These are phyloP conservation scores for Eupsilia transversa DNA, from an alignment of 2,888 invertebrate genomes.

Conservation along the genomic window DNA sequence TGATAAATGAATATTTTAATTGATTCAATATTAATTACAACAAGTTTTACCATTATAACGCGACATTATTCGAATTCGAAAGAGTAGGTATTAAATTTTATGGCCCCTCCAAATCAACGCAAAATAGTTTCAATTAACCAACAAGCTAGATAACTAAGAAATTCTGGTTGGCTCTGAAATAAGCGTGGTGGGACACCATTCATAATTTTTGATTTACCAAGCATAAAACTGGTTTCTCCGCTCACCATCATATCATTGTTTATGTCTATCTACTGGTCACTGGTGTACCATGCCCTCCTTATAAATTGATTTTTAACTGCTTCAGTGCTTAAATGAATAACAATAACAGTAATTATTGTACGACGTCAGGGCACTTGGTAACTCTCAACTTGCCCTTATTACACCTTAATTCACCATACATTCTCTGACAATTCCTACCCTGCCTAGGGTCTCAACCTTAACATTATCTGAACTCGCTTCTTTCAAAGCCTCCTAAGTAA, in stretches of 20 bases:
- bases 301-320: not conserved
- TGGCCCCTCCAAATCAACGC: conserved; percentile 56
- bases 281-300: not conserved
- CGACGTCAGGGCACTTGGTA: not conserved
- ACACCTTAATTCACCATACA: not conserved
- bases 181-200: conserved; percentile 19
- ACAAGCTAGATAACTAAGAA: conserved; percentile 67
- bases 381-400: not conserved
- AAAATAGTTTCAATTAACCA: conserved; percentile 68
- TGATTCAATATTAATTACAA: conserved; percentile 21
- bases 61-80: conserved; percentile 46
- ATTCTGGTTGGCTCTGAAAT: conserved; percentile 40
- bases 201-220: not conserved
- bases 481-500: conserved; percentile 39
- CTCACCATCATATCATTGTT: too few species aligned
- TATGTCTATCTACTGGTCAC: not conserved
- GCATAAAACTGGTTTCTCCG: too few species aligned
- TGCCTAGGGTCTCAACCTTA: not conserved
- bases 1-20: conserved; percentile 1
- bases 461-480: conserved; percentile 31
- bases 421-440: not conserved
- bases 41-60: conserved; percentile 12
- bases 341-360: not conserved
- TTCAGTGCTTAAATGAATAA: not conserved
- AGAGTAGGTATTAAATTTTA: conserved; percentile 62